Evolutionary conservation across 2,888 invertebrate genomes (phyloP), one percentile per base, ranked within the genome.

Genomic region (Conops quadrifasciatus): DNA sequence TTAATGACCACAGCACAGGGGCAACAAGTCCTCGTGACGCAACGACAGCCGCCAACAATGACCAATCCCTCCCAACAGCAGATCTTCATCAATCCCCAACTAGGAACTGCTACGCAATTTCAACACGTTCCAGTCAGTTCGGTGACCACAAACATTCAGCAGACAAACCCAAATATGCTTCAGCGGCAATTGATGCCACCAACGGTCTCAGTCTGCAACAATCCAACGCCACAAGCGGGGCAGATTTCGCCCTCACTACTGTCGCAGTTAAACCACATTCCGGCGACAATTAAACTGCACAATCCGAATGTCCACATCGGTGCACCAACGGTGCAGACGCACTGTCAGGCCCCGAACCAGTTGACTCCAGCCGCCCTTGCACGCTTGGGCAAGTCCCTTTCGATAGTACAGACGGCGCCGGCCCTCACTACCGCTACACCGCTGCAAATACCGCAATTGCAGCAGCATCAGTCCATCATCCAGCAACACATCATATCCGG

Each of bases 11-110:
- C 90, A 9, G 80, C 85, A 0, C 91, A 91, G 77, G 91, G 91
- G 0, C 91, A 91, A 77, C 91, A 90, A 79, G 88, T 90, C 72
- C 88, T 91, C 47, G 90, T 91, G 3, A 90, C 90, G 2, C 90
- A 90, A 82, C 85, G 78, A 74, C 80, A 80, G 71, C 76, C 81
- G 75, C 58, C 76, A 1, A 71, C 71, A 16, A 51, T 68, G 1
- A 47, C 47, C 2, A 19, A 71, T 74, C 72, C 64, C n/a, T 45
- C 63, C 69, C 75, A 19, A 30, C n/a, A n/a, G n/a, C 77, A 49
- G 60, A 74, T 80, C 36, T 79, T 81, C 58, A 78, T 82, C 26
- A 81, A 80, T 75, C 76, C 78, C 2, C 78, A 78, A 70, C 77
- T 79, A 1, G 77, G 78, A 0, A 65, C 75, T 4, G 75, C 77